Conservation (phyloP, 2,113 vertebrate genomes). For the Pterocles burchelli region DNA sequence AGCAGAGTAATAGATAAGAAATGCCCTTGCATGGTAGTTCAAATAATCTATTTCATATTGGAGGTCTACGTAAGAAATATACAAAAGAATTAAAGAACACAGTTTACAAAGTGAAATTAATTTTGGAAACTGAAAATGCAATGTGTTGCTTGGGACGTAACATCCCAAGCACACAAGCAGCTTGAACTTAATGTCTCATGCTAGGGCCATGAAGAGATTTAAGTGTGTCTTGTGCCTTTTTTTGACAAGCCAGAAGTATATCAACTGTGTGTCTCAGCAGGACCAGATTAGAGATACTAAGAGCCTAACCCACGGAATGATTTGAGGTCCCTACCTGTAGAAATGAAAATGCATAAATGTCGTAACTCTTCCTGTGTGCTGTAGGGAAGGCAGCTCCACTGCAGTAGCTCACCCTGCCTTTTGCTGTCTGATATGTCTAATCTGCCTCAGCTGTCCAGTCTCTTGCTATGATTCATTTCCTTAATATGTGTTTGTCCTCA, state of each 20-base stretch:
- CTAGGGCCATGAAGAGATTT: slow-evolving; percentile 74
- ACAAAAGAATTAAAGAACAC: background rate
- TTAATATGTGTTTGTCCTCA: slow-evolving; percentile 58
- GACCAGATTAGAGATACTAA: slow-evolving; percentile 73
- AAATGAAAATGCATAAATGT: slow-evolving; percentile 82
- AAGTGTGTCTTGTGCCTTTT: slow-evolving; percentile 61
- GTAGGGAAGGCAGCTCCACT: slow-evolving; percentile 52
- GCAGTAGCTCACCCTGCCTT: slow-evolving; percentile 70
- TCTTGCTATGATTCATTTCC: slow-evolving; percentile 72
- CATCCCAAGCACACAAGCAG: slow-evolving; percentile 56
- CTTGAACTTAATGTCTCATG: slow-evolving; percentile 65
- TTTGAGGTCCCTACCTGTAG: slow-evolving; percentile 79
- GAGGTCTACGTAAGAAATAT: background rate
- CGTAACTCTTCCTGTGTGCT: slow-evolving; percentile 74
- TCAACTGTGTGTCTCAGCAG: slow-evolving; percentile 68
- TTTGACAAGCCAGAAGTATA: slow-evolving; percentile 72
- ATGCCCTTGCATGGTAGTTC: background rate
- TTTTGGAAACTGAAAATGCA: slow-evolving; percentile 34
- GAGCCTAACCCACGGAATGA: slow-evolving; percentile 61
- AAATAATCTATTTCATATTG: background rate
- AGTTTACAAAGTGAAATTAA: background rate
- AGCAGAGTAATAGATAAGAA: background rate
- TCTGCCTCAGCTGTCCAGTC: slow-evolving; percentile 72
- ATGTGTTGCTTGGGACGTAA: slow-evolving; percentile 16
- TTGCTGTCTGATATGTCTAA: slow-evolving; percentile 67